A percentile compares a stretch with the other conserved stretches of the same genome.
These are phyloP conservation scores for Tenthredo livida DNA, from an alignment of 2,888 invertebrate species.

Conservation along the genomic window DNA sequence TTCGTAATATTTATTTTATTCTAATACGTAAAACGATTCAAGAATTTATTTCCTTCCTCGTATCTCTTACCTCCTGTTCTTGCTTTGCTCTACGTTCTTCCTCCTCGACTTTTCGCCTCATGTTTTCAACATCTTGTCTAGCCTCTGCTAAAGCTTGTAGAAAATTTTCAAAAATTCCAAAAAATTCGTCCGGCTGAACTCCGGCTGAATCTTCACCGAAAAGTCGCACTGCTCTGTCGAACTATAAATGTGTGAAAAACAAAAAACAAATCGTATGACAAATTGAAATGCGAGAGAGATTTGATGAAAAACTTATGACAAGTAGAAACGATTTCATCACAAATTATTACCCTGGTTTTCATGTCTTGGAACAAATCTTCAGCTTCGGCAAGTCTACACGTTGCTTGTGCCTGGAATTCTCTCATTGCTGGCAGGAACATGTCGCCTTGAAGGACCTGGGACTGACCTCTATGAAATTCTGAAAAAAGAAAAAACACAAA, in stretches of 20 bases:
- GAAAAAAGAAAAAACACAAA: constrained; percentile 46
- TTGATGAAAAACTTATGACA: constrained; percentile 1
- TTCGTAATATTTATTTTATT: neutral
- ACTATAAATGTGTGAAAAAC: constrained; percentile 79
- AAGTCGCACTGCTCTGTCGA: constrained; percentile 91
- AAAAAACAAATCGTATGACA: constrained; percentile 52
- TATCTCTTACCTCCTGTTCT: constrained; percentile 86
- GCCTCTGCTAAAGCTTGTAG: constrained; percentile 91
- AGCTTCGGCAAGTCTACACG: constrained; percentile 94
- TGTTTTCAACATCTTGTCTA: constrained; percentile 92
- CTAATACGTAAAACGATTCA: neutral
- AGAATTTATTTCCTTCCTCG: neutral
- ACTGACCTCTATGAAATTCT: constrained; percentile 91
- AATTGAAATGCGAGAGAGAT: constrained; percentile 23
- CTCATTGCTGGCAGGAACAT: constrained; percentile 96
- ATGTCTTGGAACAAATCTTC: constrained; percentile 97
- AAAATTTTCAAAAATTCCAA: constrained; percentile 95
- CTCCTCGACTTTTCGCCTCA: constrained; percentile 90
- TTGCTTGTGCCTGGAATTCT: constrained; percentile 95
- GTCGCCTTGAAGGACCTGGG: constrained; percentile 84
- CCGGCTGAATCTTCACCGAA: constrained; percentile 94
- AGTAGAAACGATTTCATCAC: too few relatives aligned
- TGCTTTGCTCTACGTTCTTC: constrained; percentile 93
- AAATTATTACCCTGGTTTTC: constrained; percentile 85
- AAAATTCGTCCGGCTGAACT: constrained; percentile 95